Conservation (phyloP, 2,113 vertebrate species). For the Syngnathus typhle region DNA sequence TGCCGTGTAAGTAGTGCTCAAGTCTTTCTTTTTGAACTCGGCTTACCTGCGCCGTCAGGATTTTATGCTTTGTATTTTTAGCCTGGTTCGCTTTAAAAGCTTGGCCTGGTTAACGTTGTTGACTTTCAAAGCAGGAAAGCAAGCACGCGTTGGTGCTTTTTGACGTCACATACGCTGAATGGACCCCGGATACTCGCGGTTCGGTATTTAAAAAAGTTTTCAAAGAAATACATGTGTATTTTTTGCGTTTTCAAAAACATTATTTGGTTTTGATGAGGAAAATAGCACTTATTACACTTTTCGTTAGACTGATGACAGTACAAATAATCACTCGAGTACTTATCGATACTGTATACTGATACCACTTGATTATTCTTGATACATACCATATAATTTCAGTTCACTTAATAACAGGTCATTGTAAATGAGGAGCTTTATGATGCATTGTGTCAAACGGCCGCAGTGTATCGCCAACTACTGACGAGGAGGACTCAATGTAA, state of each 20-base stretch:
- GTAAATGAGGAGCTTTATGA: too few relatives aligned
- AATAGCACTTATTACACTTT: too few relatives aligned
- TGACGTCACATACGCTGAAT: not conserved
- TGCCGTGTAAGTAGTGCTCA: constrained; percentile 44
- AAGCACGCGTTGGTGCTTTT: not conserved
- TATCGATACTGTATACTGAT: too few relatives aligned
- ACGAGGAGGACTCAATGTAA: not conserved
- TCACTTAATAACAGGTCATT: too few relatives aligned
- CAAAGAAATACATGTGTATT: too few relatives aligned
- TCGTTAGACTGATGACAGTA: too few relatives aligned
- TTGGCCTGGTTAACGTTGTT: not conserved
- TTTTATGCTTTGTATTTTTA: not conserved
- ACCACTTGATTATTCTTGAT: too few relatives aligned
- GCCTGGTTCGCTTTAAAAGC: not conserved
- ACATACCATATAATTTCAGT: too few relatives aligned
- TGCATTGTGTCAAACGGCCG: too few relatives aligned
- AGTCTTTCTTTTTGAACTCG: not conserved
- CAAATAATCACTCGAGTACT: too few relatives aligned
- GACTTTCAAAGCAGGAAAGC: not conserved
- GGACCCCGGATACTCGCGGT: not conserved
- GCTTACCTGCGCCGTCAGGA: not conserved
- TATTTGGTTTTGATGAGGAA: too few relatives aligned
- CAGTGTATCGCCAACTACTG: not conserved
- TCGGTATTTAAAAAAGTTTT: not conserved
- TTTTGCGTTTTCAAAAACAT: too few relatives aligned